Evolutionary conservation across 2,797 vertebrate genomes (phyloP).

Genomic region (Acipenser ruthenus): DNA sequence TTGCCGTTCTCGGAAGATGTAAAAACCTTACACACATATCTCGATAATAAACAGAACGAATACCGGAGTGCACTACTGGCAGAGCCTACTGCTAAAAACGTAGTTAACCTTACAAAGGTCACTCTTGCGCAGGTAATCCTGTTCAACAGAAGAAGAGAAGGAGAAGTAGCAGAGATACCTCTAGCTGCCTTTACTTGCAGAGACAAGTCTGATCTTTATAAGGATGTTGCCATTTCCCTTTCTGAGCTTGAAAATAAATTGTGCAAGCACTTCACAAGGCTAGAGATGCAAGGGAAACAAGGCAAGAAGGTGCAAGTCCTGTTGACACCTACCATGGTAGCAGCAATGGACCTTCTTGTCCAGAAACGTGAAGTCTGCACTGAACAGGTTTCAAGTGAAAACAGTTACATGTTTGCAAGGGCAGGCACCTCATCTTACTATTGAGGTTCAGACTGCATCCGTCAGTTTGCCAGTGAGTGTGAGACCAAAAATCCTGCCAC

Average conservation of each 20-base stretch:
- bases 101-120: constrained; percentile 17
- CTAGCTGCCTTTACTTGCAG: constrained; percentile 14
- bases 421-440: constrained; percentile 17
- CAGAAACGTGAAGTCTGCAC: constrained; percentile 13
- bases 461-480: constrained; percentile 10
- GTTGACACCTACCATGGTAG: constrained; percentile 21
- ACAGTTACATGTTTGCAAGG: constrained; percentile 9
- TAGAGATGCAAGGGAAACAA: constrained; percentile 25
- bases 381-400: neutral
- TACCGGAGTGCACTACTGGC: constrained; percentile 14
- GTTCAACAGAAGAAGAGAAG: constrained; percentile 25
- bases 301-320: constrained; percentile 29
- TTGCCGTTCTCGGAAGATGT: constrained; percentile 32
- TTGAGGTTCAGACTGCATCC: constrained; percentile 21
- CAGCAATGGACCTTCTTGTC: constrained; percentile 20
- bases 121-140: constrained; percentile 21
- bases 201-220: constrained; percentile 21
- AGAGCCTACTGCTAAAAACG: constrained; percentile 18
- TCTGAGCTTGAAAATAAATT: constrained; percentile 20
- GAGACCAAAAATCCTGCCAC: constrained; percentile 19
- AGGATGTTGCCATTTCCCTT: constrained; percentile 19
- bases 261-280: constrained; percentile 20
- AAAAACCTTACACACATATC: constrained; percentile 21
- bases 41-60: constrained; percentile 12
- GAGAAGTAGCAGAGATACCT: constrained; percentile 25